Percentiles rank a stretch among this genome's conserved stretches.
phyloP scores from a whole-genome alignment of 2,113 vertebrate genomes.

The Galbula dea region DNA sequence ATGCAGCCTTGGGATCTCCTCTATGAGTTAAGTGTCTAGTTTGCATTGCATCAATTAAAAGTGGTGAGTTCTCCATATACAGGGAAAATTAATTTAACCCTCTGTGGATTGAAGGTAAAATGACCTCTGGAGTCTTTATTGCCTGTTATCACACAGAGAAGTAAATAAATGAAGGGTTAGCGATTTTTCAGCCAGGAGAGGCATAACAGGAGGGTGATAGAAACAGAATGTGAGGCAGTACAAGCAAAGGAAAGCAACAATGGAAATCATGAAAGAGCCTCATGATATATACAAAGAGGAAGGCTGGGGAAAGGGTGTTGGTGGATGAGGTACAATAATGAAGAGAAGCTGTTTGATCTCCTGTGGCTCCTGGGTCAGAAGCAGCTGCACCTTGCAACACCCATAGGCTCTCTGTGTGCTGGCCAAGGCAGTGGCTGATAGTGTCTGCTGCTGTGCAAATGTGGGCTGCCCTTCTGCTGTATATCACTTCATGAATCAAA shows the following conservation, averaged over 20 bases:
- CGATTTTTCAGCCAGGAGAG: not conserved
- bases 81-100: not conserved
- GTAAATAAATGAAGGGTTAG: not conserved
- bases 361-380: slow-evolving; percentile 36
- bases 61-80: not conserved
- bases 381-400: slow-evolving; percentile 31
- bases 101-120: not conserved
- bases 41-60: not conserved
- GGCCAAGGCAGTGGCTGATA: not conserved
- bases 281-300: not conserved
- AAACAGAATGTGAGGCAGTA: not conserved
- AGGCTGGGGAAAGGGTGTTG: not conserved
- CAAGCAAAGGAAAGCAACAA: not conserved
- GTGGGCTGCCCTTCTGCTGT: not conserved
- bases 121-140: not conserved
- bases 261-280: not conserved
- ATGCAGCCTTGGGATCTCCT: not conserved
- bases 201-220: not conserved
- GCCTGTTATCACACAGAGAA: not conserved
- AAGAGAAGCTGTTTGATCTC: slow-evolving; percentile 18
- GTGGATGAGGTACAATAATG: not conserved
- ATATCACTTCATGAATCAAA: not conserved
- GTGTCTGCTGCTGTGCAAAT: not conserved
- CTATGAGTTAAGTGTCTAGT: not conserved
- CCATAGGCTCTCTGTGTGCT: not conserved